Percentiles rank a stretch among this genome's conserved stretches.
Evolutionary conservation across 2,113 vertebrate genomes (phyloP).

Genomic region (Hippopotamus amphibius): DNA sequence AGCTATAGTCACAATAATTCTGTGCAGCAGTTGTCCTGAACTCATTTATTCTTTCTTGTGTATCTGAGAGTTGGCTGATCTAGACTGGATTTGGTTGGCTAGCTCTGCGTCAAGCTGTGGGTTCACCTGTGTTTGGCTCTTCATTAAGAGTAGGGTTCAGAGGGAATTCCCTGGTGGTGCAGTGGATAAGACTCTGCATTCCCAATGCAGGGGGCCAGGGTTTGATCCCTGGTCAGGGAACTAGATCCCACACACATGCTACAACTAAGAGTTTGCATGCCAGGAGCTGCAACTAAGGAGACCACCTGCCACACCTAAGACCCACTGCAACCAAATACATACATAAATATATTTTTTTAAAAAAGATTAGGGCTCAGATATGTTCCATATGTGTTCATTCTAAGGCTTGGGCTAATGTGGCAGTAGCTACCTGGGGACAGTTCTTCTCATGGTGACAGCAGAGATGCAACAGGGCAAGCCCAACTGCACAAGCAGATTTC

Average conservation of each 20-base stretch:
- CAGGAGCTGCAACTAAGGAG: no score
- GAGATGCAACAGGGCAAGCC: background rate
- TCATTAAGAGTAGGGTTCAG: background rate
- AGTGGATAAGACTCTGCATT: no score
- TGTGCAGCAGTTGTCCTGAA: background rate
- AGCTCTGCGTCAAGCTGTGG: background rate
- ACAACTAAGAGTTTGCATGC: no score
- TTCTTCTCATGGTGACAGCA: background rate
- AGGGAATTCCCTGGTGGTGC: background rate
- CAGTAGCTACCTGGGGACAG: background rate
- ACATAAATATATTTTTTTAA: no score
- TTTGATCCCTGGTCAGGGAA: no score
- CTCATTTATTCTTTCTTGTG: background rate
- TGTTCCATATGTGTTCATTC: background rate
- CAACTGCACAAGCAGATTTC: background rate
- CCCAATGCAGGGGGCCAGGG: no score
- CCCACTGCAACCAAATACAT: no score
- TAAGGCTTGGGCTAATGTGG: background rate
- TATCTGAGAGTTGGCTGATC: slow-evolving; percentile 6
- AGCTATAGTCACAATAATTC: slow-evolving; percentile 30
- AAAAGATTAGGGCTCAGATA: background rate
- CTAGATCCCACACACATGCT: no score
- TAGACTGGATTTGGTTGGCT: background rate
- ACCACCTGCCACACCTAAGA: no score
- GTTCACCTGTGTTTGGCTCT: slow-evolving; percentile 31